Evolutionary conservation across 1,140 invertebrate genomes (phyloP).

Genomic region (Sweltsa coloradensis): DNA sequence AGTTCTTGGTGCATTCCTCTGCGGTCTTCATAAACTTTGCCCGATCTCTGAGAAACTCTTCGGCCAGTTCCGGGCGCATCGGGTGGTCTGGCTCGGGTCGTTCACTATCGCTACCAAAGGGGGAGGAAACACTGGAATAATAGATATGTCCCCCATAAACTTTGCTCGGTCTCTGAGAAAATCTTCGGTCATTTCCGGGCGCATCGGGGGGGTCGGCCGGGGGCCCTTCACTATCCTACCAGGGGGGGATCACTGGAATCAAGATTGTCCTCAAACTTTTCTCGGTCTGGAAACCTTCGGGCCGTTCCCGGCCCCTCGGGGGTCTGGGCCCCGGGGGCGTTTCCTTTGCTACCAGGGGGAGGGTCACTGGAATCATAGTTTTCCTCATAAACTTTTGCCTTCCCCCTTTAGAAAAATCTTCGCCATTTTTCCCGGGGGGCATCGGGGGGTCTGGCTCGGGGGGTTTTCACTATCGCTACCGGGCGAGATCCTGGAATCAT

Average conservation of each 20-base stretch:
- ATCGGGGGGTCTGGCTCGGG: no score
- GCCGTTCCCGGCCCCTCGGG: conserved; percentile 55
- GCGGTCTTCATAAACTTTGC: conserved; percentile 66
- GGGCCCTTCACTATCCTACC: conserved; percentile 55
- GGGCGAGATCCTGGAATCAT: no score
- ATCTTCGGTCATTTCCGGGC: conserved; percentile 61
- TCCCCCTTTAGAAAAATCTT: no score
- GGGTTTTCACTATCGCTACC: no score
- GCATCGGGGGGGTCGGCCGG: conserved; percentile 61
- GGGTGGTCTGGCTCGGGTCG: conserved; percentile 69
- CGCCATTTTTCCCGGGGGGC: no score
- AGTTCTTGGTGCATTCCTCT: conserved; percentile 60
- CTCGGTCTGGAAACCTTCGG: conserved; percentile 57
- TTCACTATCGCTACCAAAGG: conserved; percentile 49
- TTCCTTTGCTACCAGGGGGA: no score
- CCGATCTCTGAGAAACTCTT: conserved; percentile 56
- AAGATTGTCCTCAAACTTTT: conserved; percentile 61
- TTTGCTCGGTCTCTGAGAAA: conserved; percentile 57
- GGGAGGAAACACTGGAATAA: conserved; percentile 45
- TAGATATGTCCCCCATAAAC: conserved; percentile 56
- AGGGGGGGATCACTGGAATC: conserved; percentile 47
- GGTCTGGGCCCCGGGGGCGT: no score
- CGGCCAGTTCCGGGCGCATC: conserved; percentile 56
- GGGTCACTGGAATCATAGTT: no score
- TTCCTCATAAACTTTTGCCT: no score